Evolutionary conservation across 92 coral and sea anemone genomes (phyloP).

Genomic region (Siderastrea radians): DNA sequence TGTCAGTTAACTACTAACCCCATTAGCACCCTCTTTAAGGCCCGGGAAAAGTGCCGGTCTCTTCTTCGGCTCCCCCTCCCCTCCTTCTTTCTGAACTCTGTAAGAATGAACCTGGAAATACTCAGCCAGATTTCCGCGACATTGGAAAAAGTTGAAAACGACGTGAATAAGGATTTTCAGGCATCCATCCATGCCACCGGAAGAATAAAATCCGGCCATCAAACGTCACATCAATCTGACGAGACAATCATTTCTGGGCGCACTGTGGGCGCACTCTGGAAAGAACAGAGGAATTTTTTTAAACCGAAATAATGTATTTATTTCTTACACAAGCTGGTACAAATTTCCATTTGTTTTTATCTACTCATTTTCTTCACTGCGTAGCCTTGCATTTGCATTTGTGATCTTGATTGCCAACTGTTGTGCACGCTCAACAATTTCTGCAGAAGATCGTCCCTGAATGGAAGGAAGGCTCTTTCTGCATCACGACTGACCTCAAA

Average conservation of each 20-base stretch:
- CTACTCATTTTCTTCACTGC: conserved; percentile 99
- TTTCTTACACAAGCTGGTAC: conserved; percentile 57
- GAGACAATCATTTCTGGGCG: not conserved
- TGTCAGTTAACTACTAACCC: too few species aligned
- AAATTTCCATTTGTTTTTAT: conserved; percentile 10
- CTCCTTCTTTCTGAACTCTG: too few species aligned
- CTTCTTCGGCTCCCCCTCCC: too few species aligned
- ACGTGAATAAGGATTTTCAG: too few species aligned
- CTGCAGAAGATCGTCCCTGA: conserved; percentile 2
- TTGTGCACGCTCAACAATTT: conserved; percentile 96
- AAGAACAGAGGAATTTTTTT: too few species aligned
- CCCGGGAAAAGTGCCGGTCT: too few species aligned
- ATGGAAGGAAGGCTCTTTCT: too few species aligned
- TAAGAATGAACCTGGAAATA: not conserved
- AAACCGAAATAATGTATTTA: conserved; percentile 41
- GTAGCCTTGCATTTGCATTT: conserved; percentile 93
- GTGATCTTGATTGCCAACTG: conserved; percentile 95
- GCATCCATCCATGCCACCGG: not conserved
- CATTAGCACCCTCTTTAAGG: too few species aligned
- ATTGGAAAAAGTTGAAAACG: not conserved
- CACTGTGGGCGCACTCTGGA: too few species aligned
- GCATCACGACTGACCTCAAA: too few species aligned
- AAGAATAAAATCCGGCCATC: not conserved
- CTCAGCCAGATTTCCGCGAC: not conserved
- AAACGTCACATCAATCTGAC: not conserved